These are phyloP conservation scores for Meliscaeva auricollis DNA, from an alignment of 2,888 invertebrate genomes.

Conservation along the genomic window DNA sequence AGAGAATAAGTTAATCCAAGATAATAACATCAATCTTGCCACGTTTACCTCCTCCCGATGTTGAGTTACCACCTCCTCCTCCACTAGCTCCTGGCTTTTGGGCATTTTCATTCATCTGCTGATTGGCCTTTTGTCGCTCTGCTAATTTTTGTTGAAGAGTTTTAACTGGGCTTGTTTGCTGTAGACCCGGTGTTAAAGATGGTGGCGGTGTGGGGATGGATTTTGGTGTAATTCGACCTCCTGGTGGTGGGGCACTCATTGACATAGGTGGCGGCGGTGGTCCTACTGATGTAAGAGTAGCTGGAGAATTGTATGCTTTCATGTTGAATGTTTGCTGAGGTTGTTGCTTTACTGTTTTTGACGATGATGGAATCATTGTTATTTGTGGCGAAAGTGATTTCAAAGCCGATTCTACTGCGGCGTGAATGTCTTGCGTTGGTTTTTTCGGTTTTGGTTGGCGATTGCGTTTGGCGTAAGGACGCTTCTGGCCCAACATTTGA, in stretches of 20 bases:
- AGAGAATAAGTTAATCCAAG: constrained; percentile 76
- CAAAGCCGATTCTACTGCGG: constrained; percentile 54
- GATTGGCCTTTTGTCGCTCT: constrained; percentile 85
- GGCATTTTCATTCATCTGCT: constrained; percentile 77
- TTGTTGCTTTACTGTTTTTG: constrained; percentile 48
- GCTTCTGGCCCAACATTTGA: constrained; percentile 74
- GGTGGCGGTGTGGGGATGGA: constrained; percentile 51
- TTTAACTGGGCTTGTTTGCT: constrained; percentile 86
- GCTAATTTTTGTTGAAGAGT: constrained; percentile 89
- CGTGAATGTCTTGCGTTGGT: constrained; percentile 47
- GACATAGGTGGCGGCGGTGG: constrained; percentile 58
- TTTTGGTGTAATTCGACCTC: constrained; percentile 57
- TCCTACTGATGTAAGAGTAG: constrained; percentile 66
- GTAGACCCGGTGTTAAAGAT: constrained; percentile 33
- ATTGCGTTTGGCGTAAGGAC: constrained; percentile 76
- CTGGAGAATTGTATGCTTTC: constrained; percentile 57
- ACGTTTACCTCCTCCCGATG: constrained; percentile 65
- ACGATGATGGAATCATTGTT: constrained; percentile 63
- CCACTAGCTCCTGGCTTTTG: constrained; percentile 62
- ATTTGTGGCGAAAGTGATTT: constrained; percentile 67
- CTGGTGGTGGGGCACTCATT: constrained; percentile 48
- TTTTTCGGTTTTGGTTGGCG: constrained; percentile 75
- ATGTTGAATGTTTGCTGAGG: constrained; percentile 52
- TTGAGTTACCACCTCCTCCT: constrained; percentile 58
- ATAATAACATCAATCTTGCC: constrained; percentile 78